Conservation (phyloP, 1,140 invertebrate species). For the Hesperophylax magnus region DNA sequence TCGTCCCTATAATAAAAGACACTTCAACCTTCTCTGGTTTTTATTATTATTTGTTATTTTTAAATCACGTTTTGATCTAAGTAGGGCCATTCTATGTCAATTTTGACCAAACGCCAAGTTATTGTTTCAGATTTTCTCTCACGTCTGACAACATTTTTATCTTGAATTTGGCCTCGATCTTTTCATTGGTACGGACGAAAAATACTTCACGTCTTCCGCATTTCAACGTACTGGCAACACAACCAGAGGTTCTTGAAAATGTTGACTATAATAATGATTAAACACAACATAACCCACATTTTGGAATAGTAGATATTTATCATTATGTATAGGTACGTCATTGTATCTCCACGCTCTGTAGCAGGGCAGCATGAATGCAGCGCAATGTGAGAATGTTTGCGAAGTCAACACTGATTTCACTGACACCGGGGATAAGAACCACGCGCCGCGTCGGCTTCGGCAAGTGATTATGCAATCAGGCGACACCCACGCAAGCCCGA, state of each 20-base stretch:
- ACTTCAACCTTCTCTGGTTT: not conserved
- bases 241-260: not conserved
- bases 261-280: not conserved
- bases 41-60: not conserved
- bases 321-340: no score
- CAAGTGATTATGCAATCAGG: conserved; percentile 31
- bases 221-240: not conserved
- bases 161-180: conserved; percentile 5
- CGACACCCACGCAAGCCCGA: conserved; percentile 29
- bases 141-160: not conserved
- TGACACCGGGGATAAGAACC: not conserved
- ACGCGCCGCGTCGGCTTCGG: not conserved
- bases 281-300: no score
- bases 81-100: conserved; percentile 10
- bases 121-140: not conserved
- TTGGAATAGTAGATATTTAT: no score
- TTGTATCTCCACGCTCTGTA: not conserved
- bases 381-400: conserved; percentile 15
- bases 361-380: not conserved
- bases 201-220: not conserved
- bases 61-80: not conserved
- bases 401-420: conserved; percentile 6
- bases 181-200: not conserved
- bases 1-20: not conserved
- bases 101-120: not conserved